phyloP scores from a whole-genome alignment of 2,888 invertebrate genomes.

The Melinaea marsaeus region DNA sequence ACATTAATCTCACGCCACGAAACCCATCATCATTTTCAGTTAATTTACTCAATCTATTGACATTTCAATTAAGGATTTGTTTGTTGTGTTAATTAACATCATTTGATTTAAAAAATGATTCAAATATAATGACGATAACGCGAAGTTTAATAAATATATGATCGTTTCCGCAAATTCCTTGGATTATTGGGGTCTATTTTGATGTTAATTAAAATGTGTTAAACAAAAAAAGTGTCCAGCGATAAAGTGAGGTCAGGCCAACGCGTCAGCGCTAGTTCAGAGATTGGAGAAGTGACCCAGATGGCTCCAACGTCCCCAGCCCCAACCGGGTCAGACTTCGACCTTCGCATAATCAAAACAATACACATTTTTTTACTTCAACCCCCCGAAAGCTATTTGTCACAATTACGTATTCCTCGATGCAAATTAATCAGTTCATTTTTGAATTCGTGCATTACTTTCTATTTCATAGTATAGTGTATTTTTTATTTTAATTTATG shows the following conservation, averaged over 20 bases:
- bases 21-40: constrained; percentile 56
- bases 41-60: constrained; percentile 47
- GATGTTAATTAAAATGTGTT: too few species aligned
- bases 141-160: too few species aligned
- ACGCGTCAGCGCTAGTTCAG: constrained; percentile 25
- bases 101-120: neutral
- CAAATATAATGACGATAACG: too few species aligned
- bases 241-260: constrained; percentile 6
- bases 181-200: too few species aligned
- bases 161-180: too few species aligned
- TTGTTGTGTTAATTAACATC: constrained; percentile 39
- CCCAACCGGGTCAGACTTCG: constrained; percentile 71
- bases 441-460: too few species aligned
- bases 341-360: constrained; percentile 52
- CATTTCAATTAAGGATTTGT: constrained; percentile 34
- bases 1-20: constrained; percentile 65
- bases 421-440: too few species aligned
- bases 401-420: neutral
- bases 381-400: constrained; percentile 20
- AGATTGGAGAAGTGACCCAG: constrained; percentile 59
- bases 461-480: too few species aligned
- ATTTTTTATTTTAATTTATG: too few species aligned
- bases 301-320: constrained; percentile 72
- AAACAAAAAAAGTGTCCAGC: too few species aligned
- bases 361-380: constrained; percentile 32